Evolutionary conservation across 2,113 vertebrate genomes (phyloP).

Genomic region (Rhinopithecus roxellana): DNA sequence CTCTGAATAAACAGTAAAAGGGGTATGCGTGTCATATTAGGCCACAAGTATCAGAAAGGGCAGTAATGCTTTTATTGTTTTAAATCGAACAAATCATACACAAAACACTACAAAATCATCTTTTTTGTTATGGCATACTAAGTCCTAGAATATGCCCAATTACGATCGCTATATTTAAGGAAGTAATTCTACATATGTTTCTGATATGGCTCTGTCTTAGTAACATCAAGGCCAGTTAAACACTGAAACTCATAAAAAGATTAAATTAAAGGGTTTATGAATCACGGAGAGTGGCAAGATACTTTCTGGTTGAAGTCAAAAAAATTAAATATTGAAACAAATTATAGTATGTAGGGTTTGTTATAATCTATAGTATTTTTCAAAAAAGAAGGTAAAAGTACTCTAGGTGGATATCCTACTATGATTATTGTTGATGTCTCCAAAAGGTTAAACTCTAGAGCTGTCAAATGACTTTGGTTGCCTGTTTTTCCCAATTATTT

Average conservation of each 20-base stretch:
- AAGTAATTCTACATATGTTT: not conserved
- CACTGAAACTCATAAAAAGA: not conserved
- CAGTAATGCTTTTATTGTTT: constrained; percentile 9
- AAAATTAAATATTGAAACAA: constrained; percentile 4
- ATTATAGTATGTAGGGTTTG: not conserved
- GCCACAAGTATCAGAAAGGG: not conserved
- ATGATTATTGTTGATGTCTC: constrained; percentile 27
- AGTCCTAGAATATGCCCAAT: not conserved
- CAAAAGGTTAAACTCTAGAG: not conserved
- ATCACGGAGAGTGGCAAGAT: not conserved
- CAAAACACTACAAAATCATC: not conserved
- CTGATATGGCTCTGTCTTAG: not conserved
- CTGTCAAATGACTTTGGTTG: not conserved
- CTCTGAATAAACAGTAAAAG: not conserved
- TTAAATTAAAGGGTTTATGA: not conserved
- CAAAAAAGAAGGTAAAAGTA: not conserved
- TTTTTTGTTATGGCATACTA: constrained; percentile 5
- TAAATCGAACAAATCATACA: not conserved
- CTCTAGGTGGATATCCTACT: not conserved
- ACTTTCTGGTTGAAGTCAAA: not conserved
- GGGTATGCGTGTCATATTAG: not conserved
- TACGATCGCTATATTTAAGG: not conserved
- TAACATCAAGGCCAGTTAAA: constrained; percentile 20
- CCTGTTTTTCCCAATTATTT: not conserved
- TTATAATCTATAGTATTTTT: not conserved